Percentiles rank a stretch among this genome's conserved stretches.
phyloP scores from a whole-genome alignment of 2,113 vertebrate species.

The Siniperca chuatsi region DNA sequence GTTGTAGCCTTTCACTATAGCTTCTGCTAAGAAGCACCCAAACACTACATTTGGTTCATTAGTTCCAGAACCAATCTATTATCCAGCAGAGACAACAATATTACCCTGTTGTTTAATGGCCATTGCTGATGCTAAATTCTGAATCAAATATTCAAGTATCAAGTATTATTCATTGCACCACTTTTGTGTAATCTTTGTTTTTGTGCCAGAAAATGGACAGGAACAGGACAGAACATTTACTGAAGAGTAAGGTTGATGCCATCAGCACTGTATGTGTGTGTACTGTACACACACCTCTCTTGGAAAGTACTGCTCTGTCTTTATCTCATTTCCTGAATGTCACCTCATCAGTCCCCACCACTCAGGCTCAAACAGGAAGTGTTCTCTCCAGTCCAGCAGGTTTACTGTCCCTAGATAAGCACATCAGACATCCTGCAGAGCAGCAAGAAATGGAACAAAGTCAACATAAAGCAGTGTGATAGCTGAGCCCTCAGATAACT shows the following conservation, averaged over 20 bases:
- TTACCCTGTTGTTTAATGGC: background rate
- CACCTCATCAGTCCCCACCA: constrained; percentile 35
- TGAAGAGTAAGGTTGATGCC: background rate
- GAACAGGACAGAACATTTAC: constrained; percentile 1
- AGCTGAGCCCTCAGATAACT: constrained; percentile 35
- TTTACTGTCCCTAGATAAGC: constrained; percentile 62
- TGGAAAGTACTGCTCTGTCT: constrained; percentile 38
- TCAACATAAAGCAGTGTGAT: constrained; percentile 46
- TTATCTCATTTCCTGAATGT: constrained; percentile 61
- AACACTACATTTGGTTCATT: background rate
- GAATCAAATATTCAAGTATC: background rate
- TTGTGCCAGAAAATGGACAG: background rate
- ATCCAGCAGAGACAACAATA: background rate
- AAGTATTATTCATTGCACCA: background rate
- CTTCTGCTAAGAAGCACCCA: background rate
- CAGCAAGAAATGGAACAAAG: constrained; percentile 42
- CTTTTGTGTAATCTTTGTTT: background rate
- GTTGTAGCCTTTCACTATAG: background rate
- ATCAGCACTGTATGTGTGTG: background rate
- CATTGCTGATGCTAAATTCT: background rate
- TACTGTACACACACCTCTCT: constrained; percentile 21
- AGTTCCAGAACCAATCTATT: background rate
- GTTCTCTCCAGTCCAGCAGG: constrained; percentile 50
- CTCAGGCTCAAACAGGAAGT: constrained; percentile 63
- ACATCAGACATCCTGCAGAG: constrained; percentile 51